Percentiles rank a stretch among this genome's conserved stretches.
These are phyloP conservation scores for Odontophorus gujanensis DNA, from an alignment of 2,113 vertebrate genomes.

Conservation along the genomic window DNA sequence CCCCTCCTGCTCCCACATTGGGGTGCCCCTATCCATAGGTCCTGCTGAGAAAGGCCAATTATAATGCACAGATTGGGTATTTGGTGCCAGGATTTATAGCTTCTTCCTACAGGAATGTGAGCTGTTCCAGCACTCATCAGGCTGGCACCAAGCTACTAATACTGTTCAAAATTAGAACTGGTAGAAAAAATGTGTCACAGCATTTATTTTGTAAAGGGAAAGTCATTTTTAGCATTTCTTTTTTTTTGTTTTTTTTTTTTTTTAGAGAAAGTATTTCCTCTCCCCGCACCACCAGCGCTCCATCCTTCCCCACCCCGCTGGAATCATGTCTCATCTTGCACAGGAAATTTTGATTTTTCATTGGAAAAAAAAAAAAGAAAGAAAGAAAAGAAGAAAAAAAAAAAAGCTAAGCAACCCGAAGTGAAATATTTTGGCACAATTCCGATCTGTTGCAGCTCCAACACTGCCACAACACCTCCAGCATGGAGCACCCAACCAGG, in stretches of 20 bases:
- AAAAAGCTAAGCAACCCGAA: neutral
- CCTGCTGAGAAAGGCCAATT: neutral
- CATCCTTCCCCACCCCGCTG: neutral
- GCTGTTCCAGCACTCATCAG: neutral
- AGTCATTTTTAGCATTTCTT: neutral
- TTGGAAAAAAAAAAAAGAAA: neutral
- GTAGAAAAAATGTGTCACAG: neutral
- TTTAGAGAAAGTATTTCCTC: neutral
- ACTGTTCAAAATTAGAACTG: neutral
- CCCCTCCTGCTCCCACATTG: neutral
- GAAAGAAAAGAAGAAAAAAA: neutral
- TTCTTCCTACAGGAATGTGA: neutral
- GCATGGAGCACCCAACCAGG: neutral
- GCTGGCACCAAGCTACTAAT: neutral
- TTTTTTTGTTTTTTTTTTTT: neutral
- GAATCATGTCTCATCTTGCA: constrained; percentile 12
- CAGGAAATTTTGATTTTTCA: constrained; percentile 39
- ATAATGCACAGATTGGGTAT: neutral
- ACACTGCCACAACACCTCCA: neutral
- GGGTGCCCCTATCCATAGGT: too few relatives aligned
- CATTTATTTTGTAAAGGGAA: constrained; percentile 19
- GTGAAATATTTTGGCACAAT: neutral
- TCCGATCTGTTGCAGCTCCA: neutral
- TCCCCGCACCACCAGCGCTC: neutral
- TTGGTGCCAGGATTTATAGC: neutral